These are phyloP conservation scores for Drosophila insularis DNA, from an alignment of 1,140 invertebrate species.

Conservation along the genomic window DNA sequence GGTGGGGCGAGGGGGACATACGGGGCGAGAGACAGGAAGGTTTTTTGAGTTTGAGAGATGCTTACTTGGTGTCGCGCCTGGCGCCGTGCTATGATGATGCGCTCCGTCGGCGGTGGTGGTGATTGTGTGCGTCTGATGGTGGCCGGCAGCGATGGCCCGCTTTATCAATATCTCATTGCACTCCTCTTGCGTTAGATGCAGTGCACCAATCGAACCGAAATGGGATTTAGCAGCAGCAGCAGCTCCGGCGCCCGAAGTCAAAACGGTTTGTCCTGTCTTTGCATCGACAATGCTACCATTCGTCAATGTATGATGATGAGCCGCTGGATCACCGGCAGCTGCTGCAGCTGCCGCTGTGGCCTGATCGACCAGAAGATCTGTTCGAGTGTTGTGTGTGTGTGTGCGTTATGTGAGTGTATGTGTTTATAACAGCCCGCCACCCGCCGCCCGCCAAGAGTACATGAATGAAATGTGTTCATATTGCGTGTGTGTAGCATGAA, in stretches of 20 bases:
- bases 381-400: slow-evolving; percentile 20
- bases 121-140: slow-evolving; percentile 80
- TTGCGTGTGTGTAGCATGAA: background rate
- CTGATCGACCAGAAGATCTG: slow-evolving; percentile 81
- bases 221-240: slow-evolving; percentile 78
- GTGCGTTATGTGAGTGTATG: slow-evolving; percentile 18
- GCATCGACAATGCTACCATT: slow-evolving; percentile 81
- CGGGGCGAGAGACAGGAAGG: slow-evolving; percentile 13
- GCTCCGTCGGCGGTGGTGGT: slow-evolving; percentile 73
- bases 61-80: slow-evolving; percentile 81
- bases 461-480: slow-evolving; percentile 20
- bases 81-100: slow-evolving; percentile 68
- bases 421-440: slow-evolving; percentile 42
- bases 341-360: slow-evolving; percentile 67
- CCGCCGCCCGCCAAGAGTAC: slow-evolving; percentile 47
- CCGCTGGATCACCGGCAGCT: slow-evolving; percentile 56
- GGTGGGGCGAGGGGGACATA: no score
- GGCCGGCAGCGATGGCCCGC: slow-evolving; percentile 82
- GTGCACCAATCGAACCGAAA: slow-evolving; percentile 86
- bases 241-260: slow-evolving; percentile 71
- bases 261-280: slow-evolving; percentile 80
- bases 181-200: slow-evolving; percentile 89
- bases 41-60: slow-evolving; percentile 46
- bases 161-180: slow-evolving; percentile 90
- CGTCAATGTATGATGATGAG: slow-evolving; percentile 75